Conservation (phyloP, 2,113 vertebrate species). For the Hemibagrus wyckioides region DNA sequence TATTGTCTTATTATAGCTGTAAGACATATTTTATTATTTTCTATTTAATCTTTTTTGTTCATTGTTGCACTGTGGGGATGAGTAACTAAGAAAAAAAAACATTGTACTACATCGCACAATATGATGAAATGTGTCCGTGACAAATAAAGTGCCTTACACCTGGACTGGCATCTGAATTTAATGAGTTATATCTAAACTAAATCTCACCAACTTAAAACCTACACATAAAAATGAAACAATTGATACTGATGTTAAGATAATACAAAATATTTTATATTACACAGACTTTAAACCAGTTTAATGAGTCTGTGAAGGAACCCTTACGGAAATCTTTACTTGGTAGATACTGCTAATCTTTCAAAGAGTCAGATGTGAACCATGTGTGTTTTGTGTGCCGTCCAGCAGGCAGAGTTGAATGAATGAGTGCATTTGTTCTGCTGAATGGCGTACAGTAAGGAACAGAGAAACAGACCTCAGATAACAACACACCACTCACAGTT, state of each 20-base stretch:
- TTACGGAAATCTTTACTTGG: background rate
- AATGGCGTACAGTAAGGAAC: slow-evolving; percentile 7
- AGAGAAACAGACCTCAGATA: background rate
- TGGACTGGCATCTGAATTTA: background rate
- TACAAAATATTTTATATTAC: too few relatives aligned
- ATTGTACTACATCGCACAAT: too few relatives aligned
- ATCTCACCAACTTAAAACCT: background rate
- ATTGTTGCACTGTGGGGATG: too few relatives aligned
- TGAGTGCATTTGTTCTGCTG: slow-evolving; percentile 21
- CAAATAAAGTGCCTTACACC: too few relatives aligned
- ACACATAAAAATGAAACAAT: background rate
- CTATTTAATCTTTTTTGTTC: too few relatives aligned
- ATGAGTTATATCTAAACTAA: background rate
- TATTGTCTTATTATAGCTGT: too few relatives aligned
- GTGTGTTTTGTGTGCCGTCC: background rate
- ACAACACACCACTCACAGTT: slow-evolving; percentile 3
- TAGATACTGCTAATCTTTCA: background rate
- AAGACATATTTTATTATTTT: too few relatives aligned
- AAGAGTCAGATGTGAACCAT: slow-evolving; percentile 11
- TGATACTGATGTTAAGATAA: background rate
- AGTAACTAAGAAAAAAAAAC: too few relatives aligned
- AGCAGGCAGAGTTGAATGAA: slow-evolving; percentile 22
- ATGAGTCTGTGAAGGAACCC: background rate
- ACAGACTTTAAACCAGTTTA: background rate
- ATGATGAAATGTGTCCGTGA: too few relatives aligned